Conservation (phyloP, 2,113 vertebrate species). For the Polyodon spathula region DNA sequence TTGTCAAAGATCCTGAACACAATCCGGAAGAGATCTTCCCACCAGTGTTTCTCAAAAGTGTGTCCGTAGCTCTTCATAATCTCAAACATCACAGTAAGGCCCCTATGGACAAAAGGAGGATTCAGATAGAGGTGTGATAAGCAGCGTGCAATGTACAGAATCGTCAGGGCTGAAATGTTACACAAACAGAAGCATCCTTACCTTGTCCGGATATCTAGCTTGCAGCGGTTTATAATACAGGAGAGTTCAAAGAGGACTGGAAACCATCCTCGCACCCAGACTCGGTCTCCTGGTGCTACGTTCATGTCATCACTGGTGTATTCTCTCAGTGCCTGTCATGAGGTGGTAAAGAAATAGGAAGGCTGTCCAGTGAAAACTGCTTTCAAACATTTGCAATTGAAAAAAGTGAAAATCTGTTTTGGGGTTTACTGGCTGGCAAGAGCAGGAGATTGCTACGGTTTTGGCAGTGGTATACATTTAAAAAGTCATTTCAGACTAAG, state of each 20-base stretch:
- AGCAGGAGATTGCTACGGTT: no score
- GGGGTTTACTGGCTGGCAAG: no score
- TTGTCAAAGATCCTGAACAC: slow-evolving; percentile 99
- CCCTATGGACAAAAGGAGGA: slow-evolving; percentile 57
- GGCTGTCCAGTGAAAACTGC: not conserved
- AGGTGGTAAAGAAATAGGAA: slow-evolving; percentile 5
- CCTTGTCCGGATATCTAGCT: slow-evolving; percentile 91
- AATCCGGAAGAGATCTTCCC: slow-evolving; percentile 96
- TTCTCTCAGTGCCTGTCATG: slow-evolving; percentile 76
- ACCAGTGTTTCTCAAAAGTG: slow-evolving; percentile 97
- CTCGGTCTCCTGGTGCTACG: slow-evolving; percentile 86
- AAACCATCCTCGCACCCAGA: slow-evolving; percentile 97
- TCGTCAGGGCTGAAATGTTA: no score
- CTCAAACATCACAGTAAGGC: slow-evolving; percentile 98
- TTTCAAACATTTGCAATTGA: not conserved
- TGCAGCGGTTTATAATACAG: slow-evolving; percentile 95
- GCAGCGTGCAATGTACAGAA: no score
- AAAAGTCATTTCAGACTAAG: no score
- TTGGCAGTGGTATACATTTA: no score
- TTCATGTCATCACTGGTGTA: slow-evolving; percentile 98
- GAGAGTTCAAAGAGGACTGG: slow-evolving; percentile 95
- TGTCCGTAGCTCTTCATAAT: slow-evolving; percentile 94
- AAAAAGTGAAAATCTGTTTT: no score
- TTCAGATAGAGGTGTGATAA: not conserved
- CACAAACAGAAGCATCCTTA: slow-evolving; percentile 24